Evolutionary conservation across 2,113 vertebrate genomes (phyloP), one percentile per base, ranked within the genome.

Genomic region (Bombycilla garrulus): DNA sequence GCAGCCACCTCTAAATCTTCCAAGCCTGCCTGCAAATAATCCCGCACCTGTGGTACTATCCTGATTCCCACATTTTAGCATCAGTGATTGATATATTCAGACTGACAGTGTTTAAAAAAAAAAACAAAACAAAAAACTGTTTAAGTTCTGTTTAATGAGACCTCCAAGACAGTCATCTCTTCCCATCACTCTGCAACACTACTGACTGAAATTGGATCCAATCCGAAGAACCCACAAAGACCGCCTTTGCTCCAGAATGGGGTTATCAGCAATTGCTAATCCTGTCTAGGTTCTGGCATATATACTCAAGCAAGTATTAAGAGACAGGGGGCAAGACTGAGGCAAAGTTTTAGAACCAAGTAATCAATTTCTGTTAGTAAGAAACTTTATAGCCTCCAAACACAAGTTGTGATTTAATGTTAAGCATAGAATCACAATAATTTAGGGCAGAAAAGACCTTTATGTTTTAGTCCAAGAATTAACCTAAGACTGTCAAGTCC

Each of bases 61-160:
- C 31, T 25, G n/a, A 67, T 66, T 60, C 13, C 28, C 31, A 53
- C 26, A 36, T 57, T 76, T 80, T 53, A 48, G 10, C 31, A 72
- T 21, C 2, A 5, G 24, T 66, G 17, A 47, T 13, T 45, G 40
- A 19, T 51, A 53, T 17, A 9, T 72, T 53, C 81, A 54, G 44
- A 72, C 66, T n/a, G 28, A 25, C 7, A 23, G 0, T 67, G 53
- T 14, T 72, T 9, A 71, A 61, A 11, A 9, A 67, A 57, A 53
- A 45, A 38, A 20, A 56, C 20, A 42, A 42, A 6, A 10, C 15
- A 15, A 42, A 42, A 42, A 20, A 36, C 0, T 0, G 0, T 61
- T 72, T 29, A 56, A 51, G 8, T 76, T 70, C 29, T 81, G 23
- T 23, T 51, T 77, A 31, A 14, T 67, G 40, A 45, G 45, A 45